Conservation (phyloP, 2,113 vertebrate genomes). For the Pelmatolapia mariae region DNA sequence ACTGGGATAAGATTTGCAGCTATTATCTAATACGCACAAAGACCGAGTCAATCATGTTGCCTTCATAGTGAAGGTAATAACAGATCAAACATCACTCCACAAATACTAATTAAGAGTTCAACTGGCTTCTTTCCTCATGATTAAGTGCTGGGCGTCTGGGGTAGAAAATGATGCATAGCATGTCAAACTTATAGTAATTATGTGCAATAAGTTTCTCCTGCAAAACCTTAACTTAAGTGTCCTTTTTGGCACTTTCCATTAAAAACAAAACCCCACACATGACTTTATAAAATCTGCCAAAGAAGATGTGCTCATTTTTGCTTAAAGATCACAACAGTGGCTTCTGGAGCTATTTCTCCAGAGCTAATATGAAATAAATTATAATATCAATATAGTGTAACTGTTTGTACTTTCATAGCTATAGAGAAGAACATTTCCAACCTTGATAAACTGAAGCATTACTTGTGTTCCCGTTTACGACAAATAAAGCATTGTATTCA, state of each 20-base stretch:
- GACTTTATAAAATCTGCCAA: neutral
- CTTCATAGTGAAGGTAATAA: neutral
- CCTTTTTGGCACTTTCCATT: neutral
- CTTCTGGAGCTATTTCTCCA: neutral
- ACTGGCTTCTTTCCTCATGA: constrained; percentile 14
- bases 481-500: neutral
- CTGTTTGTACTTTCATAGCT: neutral
- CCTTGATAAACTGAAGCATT: neutral
- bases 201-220: neutral
- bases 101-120: constrained; percentile 35
- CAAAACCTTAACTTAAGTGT: neutral
- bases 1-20: neutral
- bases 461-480: neutral
- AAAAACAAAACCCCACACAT: neutral
- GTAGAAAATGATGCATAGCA: constrained; percentile 33
- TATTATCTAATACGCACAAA: neutral
- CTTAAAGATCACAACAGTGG: neutral
- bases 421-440: neutral
- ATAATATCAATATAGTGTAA: neutral
- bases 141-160: constrained; percentile 17
- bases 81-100: constrained; percentile 27
- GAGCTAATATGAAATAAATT: neutral
- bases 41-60: neutral
- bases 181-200: constrained; percentile 29
- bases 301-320: neutral